Evolutionary conservation across 2,797 vertebrate genomes (phyloP).

Genomic region (Periparus ater): DNA sequence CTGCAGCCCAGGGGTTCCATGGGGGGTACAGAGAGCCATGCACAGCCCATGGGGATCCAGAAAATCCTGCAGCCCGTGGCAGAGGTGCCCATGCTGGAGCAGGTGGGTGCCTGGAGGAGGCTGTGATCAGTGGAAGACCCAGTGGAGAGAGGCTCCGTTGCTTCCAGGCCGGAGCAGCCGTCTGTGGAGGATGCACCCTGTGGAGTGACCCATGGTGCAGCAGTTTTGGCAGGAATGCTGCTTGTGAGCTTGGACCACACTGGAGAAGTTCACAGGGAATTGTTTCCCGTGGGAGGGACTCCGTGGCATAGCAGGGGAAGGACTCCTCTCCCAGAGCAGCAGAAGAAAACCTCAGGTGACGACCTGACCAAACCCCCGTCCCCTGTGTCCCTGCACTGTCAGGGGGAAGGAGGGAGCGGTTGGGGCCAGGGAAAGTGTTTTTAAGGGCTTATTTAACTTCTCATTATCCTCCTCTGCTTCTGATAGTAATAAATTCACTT

Average conservation of each 20-base stretch:
- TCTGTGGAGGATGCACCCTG: not conserved
- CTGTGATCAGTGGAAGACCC: not conserved
- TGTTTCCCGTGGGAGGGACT: not conserved
- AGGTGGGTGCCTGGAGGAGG: not conserved
- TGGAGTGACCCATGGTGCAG: not conserved
- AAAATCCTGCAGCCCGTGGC: not conserved
- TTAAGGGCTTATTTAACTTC: not conserved
- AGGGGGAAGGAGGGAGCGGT: too few relatives aligned
- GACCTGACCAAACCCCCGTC: not conserved
- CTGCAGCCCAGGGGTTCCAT: not conserved
- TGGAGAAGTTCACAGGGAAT: not conserved
- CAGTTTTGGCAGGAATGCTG: not conserved
- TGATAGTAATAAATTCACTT: not conserved
- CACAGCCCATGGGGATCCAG: not conserved
- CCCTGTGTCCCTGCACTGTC: not conserved
- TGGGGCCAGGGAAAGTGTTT: too few relatives aligned
- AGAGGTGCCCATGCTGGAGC: not conserved
- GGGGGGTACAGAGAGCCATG: too few relatives aligned
- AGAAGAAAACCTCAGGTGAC: not conserved
- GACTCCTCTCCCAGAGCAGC: not conserved
- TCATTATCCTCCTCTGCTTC: not conserved
- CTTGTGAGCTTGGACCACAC: not conserved
- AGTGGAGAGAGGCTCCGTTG: not conserved
- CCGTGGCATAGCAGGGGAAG: not conserved
- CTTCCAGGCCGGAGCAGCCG: not conserved